phyloP scores from a whole-genome alignment of 1,140 invertebrate species.

The Diorhabda carinulata region DNA sequence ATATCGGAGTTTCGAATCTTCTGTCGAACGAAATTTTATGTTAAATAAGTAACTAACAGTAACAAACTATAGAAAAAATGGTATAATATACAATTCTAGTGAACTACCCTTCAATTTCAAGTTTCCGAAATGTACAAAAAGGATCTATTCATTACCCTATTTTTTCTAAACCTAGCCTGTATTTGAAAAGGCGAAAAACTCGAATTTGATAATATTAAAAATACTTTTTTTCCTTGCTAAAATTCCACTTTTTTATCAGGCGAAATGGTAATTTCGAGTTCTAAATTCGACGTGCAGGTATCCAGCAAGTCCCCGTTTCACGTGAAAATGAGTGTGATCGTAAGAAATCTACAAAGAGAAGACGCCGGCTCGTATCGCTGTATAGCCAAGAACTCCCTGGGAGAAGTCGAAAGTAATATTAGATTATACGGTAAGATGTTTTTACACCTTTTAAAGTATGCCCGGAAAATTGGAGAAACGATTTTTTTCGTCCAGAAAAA shows the following conservation, averaged over 20 bases:
- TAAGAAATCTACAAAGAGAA: constrained; percentile 69
- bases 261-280: constrained; percentile 78
- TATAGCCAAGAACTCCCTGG: constrained; percentile 86
- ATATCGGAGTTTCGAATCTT: too few relatives aligned
- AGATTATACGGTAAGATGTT: constrained; percentile 74
- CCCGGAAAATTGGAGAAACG: neutral
- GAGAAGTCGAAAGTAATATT: constrained; percentile 84
- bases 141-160: too few relatives aligned
- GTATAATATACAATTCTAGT: too few relatives aligned
- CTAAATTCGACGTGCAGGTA: constrained; percentile 76
- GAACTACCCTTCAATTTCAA: too few relatives aligned
- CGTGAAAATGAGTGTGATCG: constrained; percentile 76
- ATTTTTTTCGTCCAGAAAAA: constrained; percentile 6
- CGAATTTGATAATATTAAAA: too few relatives aligned
- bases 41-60: too few relatives aligned
- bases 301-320: constrained; percentile 71
- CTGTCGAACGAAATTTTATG: too few relatives aligned
- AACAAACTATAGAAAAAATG: too few relatives aligned
- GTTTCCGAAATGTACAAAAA: too few relatives aligned
- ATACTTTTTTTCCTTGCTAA: too few relatives aligned
- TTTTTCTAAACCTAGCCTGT: too few relatives aligned
- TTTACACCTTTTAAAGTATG: constrained; percentile 10
- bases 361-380: constrained; percentile 86
- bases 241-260: constrained; percentile 49
- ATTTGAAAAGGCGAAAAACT: neutral